A percentile compares a stretch with the other conserved stretches of the same genome.
phyloP scores from a whole-genome alignment of 2,113 vertebrate genomes.

The Sterna hirundo region DNA sequence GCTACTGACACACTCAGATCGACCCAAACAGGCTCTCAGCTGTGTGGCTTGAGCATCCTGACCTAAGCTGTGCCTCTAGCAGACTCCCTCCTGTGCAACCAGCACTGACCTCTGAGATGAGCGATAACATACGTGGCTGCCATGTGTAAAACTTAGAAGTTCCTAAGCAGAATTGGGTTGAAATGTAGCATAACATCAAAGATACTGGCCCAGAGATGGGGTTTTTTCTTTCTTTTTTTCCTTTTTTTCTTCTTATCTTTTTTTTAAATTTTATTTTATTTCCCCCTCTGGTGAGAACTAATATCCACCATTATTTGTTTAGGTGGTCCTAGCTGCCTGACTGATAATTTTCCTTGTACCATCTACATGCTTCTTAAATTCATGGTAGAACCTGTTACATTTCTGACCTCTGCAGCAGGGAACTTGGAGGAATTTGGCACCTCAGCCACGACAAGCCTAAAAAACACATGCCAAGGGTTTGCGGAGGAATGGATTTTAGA shows the following conservation, averaged over 20 bases:
- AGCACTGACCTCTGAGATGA: background rate
- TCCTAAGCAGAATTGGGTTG: background rate
- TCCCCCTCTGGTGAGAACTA: background rate
- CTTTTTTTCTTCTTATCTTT: too few species aligned
- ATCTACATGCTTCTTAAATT: background rate
- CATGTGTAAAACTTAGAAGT: background rate
- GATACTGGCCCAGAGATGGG: background rate
- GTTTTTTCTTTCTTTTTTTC: background rate
- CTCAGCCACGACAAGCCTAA: background rate
- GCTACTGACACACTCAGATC: background rate
- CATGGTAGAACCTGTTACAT: background rate
- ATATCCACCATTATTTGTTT: background rate
- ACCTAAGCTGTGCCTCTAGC: background rate
- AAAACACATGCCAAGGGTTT: background rate
- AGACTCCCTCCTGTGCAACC: background rate
- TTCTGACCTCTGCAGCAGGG: background rate
- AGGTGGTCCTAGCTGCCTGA: background rate
- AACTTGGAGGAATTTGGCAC: background rate
- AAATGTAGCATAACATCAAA: background rate
- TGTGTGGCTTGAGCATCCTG: background rate
- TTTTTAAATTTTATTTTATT: too few species aligned
- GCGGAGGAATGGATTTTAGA: background rate
- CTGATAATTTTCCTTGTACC: background rate
- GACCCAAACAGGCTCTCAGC: rapidly evolving
- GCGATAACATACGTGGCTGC: background rate